A percentile compares a stretch with the other conserved stretches of the same genome.
phyloP scores from a whole-genome alignment of 2,113 vertebrate genomes.

The Accipiter cooperii region DNA sequence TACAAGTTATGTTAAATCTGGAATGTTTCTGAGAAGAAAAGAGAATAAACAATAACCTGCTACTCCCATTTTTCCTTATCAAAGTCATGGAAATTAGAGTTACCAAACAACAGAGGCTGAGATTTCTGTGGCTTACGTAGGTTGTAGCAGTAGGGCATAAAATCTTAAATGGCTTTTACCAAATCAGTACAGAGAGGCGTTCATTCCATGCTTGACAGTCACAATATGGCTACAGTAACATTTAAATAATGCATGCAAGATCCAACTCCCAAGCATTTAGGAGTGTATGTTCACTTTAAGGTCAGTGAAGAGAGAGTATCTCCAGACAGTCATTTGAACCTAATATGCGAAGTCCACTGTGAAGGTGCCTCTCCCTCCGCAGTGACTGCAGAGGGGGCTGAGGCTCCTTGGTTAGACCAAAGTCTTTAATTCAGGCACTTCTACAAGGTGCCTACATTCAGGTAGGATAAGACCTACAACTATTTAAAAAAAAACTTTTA shows the following conservation, averaged over 20 bases:
- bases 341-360: background rate
- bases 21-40: background rate
- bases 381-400: background rate
- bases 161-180: background rate
- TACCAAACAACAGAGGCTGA: background rate
- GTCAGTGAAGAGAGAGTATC: background rate
- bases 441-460: fast-evolving
- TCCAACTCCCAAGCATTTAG: background rate
- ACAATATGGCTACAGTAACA: background rate
- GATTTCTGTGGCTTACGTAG: background rate
- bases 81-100: background rate
- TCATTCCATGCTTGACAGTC: background rate
- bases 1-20: background rate
- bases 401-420: background rate
- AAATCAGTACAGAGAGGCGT: background rate
- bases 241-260: background rate
- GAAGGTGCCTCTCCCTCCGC: background rate
- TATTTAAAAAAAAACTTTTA: background rate
- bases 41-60: background rate
- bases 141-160: background rate
- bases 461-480: background rate
- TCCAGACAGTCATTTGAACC: background rate
- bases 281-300: background rate
- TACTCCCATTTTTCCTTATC: background rate
- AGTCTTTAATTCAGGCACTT: background rate